Conservation (phyloP, 2,797 vertebrate species). For the Siniperca obscura region DNA sequence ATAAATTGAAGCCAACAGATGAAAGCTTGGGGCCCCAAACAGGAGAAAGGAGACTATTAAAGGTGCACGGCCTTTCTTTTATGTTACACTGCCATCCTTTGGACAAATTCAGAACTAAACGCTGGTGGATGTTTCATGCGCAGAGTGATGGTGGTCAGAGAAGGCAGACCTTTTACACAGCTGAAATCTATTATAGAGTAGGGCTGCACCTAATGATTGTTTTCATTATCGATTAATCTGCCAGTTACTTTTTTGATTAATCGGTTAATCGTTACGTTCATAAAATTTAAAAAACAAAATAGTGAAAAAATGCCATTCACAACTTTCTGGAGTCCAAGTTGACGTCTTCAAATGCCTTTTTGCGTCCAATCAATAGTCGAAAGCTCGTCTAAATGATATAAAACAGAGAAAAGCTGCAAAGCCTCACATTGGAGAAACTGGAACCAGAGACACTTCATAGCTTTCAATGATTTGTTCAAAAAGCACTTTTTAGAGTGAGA, state of each 20-base stretch:
- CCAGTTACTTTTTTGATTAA: neutral
- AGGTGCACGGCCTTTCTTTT: slow-evolving; percentile 17
- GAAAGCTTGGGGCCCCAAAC: slow-evolving; percentile 69
- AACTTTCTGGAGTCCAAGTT: neutral
- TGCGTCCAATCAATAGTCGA: neutral
- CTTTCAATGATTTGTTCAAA: neutral
- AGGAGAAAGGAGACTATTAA: slow-evolving; percentile 46
- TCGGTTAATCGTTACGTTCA: neutral
- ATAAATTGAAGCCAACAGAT: slow-evolving; percentile 80
- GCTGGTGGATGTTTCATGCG: neutral
- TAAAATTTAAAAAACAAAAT: neutral
- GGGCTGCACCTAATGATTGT: neutral
- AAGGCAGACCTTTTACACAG: neutral
- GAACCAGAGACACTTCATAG: neutral
- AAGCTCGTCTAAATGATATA: neutral
- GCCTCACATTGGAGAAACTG: neutral
- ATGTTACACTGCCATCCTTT: slow-evolving; percentile 76
- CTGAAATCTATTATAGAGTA: neutral
- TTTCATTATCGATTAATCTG: neutral
- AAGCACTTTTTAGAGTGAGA: neutral
- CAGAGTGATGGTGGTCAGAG: neutral
- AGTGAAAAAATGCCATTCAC: neutral
- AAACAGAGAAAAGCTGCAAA: neutral
- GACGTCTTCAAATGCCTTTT: neutral
- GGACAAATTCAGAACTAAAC: slow-evolving; percentile 52